Conservation (phyloP, 2,888 invertebrate genomes). For the Platycnemis pennipes region DNA sequence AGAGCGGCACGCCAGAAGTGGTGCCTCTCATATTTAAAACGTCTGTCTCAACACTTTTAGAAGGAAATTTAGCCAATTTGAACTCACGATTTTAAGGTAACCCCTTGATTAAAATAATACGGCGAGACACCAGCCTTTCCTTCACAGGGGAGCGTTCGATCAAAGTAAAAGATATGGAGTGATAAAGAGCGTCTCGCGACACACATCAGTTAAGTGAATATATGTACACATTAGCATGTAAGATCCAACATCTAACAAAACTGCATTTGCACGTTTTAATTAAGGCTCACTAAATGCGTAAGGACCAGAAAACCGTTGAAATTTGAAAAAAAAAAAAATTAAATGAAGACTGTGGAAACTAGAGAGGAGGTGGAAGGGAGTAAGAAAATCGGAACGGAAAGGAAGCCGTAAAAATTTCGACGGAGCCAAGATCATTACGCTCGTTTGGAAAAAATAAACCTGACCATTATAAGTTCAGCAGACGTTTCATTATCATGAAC, state of each 20-base stretch:
- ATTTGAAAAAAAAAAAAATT: background rate
- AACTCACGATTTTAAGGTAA: too few relatives aligned
- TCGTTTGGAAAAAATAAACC: background rate
- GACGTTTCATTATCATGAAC: constrained; percentile 19
- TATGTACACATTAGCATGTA: background rate
- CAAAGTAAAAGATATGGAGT: background rate
- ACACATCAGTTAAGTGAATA: background rate
- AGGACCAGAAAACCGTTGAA: background rate
- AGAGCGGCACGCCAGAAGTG: too few relatives aligned
- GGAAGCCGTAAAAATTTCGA: background rate
- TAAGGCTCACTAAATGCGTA: background rate
- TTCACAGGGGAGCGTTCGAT: background rate
- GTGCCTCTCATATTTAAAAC: too few relatives aligned
- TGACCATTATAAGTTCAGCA: background rate
- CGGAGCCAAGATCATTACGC: background rate
- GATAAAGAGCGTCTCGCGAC: background rate
- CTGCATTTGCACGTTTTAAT: background rate
- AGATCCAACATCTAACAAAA: background rate
- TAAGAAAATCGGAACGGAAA: background rate
- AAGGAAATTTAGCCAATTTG: too few relatives aligned
- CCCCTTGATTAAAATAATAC: background rate
- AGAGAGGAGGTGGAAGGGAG: background rate
- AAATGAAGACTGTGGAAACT: background rate
- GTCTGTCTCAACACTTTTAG: too few relatives aligned
- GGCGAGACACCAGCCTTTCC: background rate